Evolutionary conservation across 1,140 invertebrate genomes (phyloP).

Genomic region (Apis dorsata): DNA sequence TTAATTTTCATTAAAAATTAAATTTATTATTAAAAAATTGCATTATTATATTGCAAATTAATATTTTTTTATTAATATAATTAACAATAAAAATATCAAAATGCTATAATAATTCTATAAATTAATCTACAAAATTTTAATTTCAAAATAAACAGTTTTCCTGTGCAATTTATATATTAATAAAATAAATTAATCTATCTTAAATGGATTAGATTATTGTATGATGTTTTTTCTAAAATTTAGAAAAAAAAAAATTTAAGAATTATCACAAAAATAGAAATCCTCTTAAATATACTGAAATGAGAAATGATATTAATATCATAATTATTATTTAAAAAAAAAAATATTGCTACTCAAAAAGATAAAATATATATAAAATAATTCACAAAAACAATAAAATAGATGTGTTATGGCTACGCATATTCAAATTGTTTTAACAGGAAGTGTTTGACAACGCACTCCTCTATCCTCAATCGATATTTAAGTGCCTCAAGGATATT

Average conservation of each 20-base stretch:
- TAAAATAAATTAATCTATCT: no score
- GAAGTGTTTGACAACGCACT: slow-evolving; percentile 30
- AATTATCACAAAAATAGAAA: no score
- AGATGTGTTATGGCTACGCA: slow-evolving; percentile 9
- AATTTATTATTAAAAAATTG: background rate
- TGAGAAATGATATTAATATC: no score
- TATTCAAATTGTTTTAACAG: slow-evolving; percentile 20
- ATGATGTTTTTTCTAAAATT: no score
- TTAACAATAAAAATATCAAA: background rate
- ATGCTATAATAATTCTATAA: no score
- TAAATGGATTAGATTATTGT: no score
- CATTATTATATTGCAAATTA: no score
- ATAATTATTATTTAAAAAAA: background rate
- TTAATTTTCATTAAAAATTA: background rate
- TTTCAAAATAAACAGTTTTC: no score
- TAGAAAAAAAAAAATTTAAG: no score
- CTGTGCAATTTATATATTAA: no score
- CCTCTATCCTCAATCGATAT: slow-evolving; percentile 46
- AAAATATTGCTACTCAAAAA: background rate
- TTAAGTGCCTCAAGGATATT: slow-evolving; percentile 43
- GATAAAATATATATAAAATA: background rate
- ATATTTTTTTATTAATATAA: background rate
- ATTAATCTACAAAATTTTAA: no score
- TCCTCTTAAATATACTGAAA: no score
- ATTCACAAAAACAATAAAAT: background rate